A percentile compares a stretch with the other conserved stretches of the same genome.
These are phyloP conservation scores for Atta colombica DNA, from an alignment of 1,140 invertebrate species.

Conservation along the genomic window DNA sequence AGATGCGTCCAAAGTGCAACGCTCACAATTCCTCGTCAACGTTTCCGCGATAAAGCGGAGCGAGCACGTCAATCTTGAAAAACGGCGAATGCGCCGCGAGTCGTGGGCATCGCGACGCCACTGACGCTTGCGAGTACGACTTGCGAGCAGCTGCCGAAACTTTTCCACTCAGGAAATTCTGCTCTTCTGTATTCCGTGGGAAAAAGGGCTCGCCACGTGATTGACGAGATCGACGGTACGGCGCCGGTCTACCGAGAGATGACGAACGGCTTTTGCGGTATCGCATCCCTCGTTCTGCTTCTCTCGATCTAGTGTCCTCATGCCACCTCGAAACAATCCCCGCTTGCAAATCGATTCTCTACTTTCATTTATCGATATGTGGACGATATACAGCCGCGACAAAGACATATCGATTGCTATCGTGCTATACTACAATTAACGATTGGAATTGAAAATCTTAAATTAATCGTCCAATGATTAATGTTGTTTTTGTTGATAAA, in stretches of 20 bases:
- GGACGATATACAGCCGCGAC: conserved; percentile 18
- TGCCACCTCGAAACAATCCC: conserved; percentile 23
- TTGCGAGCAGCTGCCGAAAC: conserved; percentile 36
- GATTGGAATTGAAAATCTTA: neutral
- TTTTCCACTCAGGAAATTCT: conserved; percentile 54
- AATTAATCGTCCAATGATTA: neutral
- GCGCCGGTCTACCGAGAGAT: conserved; percentile 60
- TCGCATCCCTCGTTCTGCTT: conserved; percentile 39
- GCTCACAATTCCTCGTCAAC: conserved; percentile 42
- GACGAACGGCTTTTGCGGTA: conserved; percentile 63
- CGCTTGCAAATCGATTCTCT: conserved; percentile 41
- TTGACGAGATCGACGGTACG: conserved; percentile 69
- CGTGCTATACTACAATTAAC: conserved; percentile 14
- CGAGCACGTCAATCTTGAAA: conserved; percentile 51
- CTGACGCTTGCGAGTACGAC: conserved; percentile 11
- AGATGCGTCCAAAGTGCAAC: conserved; percentile 50
- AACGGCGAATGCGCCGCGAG: conserved; percentile 27
- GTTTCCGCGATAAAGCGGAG: conserved; percentile 37
- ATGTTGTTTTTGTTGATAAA: neutral
- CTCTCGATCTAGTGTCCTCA: conserved; percentile 1
- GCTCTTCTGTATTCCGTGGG: conserved; percentile 12
- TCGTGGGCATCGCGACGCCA: conserved; percentile 32
- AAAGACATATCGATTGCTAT: conserved; percentile 25
- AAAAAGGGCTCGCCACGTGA: conserved; percentile 42
- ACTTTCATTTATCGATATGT: conserved; percentile 36